A percentile compares a stretch with the other conserved stretches of the same genome.
These are phyloP conservation scores for Linyphia triangularis DNA, from an alignment of 2,888 invertebrate species.

Conservation along the genomic window DNA sequence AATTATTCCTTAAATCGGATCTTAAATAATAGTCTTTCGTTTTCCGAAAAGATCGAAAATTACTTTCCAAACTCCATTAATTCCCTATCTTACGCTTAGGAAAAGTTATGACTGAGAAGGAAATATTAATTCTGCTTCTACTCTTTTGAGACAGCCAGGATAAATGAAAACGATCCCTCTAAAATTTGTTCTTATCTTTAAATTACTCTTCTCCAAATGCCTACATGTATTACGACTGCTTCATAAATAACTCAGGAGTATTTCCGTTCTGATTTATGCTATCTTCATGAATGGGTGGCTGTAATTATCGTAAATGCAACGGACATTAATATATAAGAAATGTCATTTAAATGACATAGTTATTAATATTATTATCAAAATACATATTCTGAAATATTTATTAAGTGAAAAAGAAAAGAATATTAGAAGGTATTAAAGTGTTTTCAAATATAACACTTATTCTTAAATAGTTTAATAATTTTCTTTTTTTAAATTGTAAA, in stretches of 20 bases:
- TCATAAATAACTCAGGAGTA: slow-evolving; percentile 37
- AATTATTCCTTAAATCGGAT: slow-evolving; percentile 6
- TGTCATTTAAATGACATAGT: not conserved
- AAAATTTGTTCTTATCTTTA: slow-evolving; percentile 40
- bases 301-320: slow-evolving; percentile 12
- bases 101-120: slow-evolving; percentile 34
- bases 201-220: slow-evolving; percentile 26
- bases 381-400: not conserved
- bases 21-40: not conserved
- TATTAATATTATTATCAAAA: not conserved
- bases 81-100: slow-evolving; percentile 8
- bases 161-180: slow-evolving; percentile 43
- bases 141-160: slow-evolving; percentile 30
- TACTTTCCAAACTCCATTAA: slow-evolving; percentile 30
- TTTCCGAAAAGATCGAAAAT: not conserved
- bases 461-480: too few relatives aligned
- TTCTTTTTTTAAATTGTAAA: too few relatives aligned
- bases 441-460: too few relatives aligned
- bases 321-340: not conserved
- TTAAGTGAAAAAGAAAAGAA: too few relatives aligned
- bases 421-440: too few relatives aligned
- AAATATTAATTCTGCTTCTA: slow-evolving; percentile 28
- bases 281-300: not conserved
- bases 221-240: slow-evolving; percentile 8
- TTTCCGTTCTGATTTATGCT: slow-evolving; percentile 31